These are phyloP conservation scores for Eurytemora carolleeae DNA, from an alignment of 1,140 invertebrate genomes.

Conservation along the genomic window DNA sequence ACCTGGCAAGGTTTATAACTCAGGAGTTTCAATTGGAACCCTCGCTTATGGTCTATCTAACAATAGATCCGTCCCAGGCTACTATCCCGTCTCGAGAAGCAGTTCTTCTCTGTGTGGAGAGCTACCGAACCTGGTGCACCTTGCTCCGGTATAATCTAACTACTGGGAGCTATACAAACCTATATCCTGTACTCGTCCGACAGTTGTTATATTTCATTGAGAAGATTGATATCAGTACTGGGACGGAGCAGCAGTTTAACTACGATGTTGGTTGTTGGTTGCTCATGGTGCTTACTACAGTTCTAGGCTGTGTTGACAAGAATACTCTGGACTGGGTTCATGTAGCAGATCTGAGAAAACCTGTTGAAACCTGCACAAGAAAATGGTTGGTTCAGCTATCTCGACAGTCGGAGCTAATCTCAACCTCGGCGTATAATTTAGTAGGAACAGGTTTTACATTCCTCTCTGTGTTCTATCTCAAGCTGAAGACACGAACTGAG, in stretches of 20 bases:
- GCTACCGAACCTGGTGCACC: background rate
- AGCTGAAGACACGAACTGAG: no score
- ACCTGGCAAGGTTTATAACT: background rate
- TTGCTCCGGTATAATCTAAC: background rate
- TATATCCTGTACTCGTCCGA: background rate
- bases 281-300: no score
- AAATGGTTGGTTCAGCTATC: background rate
- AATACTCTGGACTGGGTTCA: background rate
- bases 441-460: background rate
- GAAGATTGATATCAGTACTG: background rate
- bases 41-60: background rate
- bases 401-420: background rate
- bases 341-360: background rate
- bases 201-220: background rate
- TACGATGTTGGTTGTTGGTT: background rate
- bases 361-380: background rate
- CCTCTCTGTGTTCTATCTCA: background rate
- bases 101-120: background rate
- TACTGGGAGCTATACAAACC: background rate
- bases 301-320: background rate
- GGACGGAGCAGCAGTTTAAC: background rate
- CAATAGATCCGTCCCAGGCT: background rate
- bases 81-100: background rate
- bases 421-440: background rate
- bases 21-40: no score